Evolutionary conservation across 2,113 vertebrate species (phyloP).

Genomic region (Scolopax mira): DNA sequence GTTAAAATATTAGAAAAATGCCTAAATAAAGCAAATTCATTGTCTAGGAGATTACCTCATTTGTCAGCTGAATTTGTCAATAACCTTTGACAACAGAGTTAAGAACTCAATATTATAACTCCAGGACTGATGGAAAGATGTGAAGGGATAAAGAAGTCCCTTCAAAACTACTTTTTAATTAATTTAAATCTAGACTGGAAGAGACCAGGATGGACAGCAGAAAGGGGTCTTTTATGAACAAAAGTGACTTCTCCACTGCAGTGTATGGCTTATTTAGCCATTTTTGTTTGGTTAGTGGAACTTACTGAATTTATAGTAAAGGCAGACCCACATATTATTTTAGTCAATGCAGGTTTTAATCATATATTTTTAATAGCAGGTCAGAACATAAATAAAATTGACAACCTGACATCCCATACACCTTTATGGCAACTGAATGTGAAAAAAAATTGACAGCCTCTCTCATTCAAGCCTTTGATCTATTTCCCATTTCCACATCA

Average conservation of each 20-base stretch:
- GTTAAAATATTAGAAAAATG: neutral
- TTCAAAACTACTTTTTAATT: neutral
- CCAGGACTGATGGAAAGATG: neutral
- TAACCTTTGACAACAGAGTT: neutral
- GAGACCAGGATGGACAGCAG: neutral
- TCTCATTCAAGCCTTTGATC: neutral
- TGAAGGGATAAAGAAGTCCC: neutral
- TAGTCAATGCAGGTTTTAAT: neutral
- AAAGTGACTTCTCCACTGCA: neutral
- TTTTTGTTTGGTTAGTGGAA: neutral
- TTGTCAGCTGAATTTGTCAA: neutral
- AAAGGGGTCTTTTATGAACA: neutral
- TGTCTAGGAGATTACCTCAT: neutral
- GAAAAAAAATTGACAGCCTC: neutral
- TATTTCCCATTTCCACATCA: neutral
- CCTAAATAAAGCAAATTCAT: neutral
- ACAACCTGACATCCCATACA: neutral
- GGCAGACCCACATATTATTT: neutral
- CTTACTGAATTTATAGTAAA: neutral
- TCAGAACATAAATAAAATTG: neutral
- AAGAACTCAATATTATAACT: neutral
- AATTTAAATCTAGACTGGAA: neutral
- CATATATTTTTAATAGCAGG: neutral
- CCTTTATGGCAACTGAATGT: neutral
- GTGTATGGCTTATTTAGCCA: neutral